These are phyloP conservation scores for Neodiprion lecontei DNA, from an alignment of 1,140 invertebrate genomes.

Conservation along the genomic window DNA sequence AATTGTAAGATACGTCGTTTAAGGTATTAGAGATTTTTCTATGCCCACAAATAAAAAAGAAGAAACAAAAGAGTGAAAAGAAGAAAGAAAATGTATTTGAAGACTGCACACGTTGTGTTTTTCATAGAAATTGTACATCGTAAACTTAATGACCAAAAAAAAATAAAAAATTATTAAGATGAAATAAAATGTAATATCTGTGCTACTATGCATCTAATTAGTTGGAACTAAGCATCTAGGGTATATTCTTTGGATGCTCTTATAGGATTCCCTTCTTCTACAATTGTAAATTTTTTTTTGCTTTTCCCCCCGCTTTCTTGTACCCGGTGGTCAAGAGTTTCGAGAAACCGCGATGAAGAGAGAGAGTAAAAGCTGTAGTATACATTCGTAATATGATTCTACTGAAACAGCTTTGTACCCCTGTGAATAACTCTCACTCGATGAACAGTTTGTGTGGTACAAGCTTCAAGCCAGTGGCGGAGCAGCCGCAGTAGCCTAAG, in stretches of 20 bases:
- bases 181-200: not conserved
- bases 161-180: not conserved
- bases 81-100: no score
- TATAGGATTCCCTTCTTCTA: no score
- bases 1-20: not conserved
- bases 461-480: conserved; percentile 1
- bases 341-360: no score
- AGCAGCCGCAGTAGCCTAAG: not conserved
- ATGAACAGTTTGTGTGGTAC: not conserved
- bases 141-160: not conserved
- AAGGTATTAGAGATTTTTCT: not conserved
- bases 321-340: no score
- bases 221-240: no score
- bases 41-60: not conserved
- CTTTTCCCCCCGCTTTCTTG: no score
- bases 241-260: no score
- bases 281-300: no score
- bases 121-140: no score
- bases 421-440: not conserved
- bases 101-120: no score
- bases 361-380: not conserved
- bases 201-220: no score
- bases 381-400: not conserved
- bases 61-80: not conserved
- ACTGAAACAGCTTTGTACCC: not conserved